phyloP scores from a whole-genome alignment of 1,140 invertebrate species.

The Micrasema minimum region DNA sequence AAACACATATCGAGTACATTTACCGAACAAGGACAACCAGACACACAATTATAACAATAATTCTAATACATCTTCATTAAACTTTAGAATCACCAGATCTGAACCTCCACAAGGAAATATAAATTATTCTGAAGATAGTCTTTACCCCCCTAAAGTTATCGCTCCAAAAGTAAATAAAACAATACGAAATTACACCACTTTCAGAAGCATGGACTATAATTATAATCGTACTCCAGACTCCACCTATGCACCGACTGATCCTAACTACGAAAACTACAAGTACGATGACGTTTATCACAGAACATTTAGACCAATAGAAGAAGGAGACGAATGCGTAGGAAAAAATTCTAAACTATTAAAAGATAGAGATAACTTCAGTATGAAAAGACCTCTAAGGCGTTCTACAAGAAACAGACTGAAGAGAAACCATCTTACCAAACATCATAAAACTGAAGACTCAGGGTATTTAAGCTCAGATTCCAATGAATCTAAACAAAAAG shows the following conservation, averaged over 20 bases:
- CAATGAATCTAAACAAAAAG: conserved; percentile 66
- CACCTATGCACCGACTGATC: conserved; percentile 38
- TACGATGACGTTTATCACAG: conserved; percentile 29
- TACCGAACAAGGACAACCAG: conserved; percentile 4
- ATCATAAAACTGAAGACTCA: conserved; percentile 69
- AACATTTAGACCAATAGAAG: conserved; percentile 26
- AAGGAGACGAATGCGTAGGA: conserved; percentile 16
- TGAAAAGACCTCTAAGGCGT: conserved; percentile 57
- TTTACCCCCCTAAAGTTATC: conserved; percentile 18
- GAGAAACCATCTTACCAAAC: conserved; percentile 61
- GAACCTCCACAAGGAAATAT: conserved; percentile 35
- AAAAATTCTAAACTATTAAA: conserved; percentile 15
- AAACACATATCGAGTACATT: conserved; percentile 27
- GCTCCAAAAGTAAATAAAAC: conserved; percentile 16
- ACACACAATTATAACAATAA: not conserved
- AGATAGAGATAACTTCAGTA: conserved; percentile 34
- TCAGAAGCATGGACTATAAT: conserved; percentile 35
- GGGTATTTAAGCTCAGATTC: conserved; percentile 79
- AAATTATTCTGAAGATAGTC: conserved; percentile 9
- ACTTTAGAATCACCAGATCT: conserved; percentile 47
- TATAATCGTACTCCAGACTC: conserved; percentile 20
- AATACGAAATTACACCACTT: conserved; percentile 43
- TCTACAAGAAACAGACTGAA: conserved; percentile 60
- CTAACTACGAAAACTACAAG: conserved; percentile 43
- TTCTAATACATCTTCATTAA: conserved; percentile 22